Evolutionary conservation across 2,888 invertebrate species (phyloP), one percentile per base, ranked within the genome.

Genomic region (Diaprepes abbreviatus): DNA sequence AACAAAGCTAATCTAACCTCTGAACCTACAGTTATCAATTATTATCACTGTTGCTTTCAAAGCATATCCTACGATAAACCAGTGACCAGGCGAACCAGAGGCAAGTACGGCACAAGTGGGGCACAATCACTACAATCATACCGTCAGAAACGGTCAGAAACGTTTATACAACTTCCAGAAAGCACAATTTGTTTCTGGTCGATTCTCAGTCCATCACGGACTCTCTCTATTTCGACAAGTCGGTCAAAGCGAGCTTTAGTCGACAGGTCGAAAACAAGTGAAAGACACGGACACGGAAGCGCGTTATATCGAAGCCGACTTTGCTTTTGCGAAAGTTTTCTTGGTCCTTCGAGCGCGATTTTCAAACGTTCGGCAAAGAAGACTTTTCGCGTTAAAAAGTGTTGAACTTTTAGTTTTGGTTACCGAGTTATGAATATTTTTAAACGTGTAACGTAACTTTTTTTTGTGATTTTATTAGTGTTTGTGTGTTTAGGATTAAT

Each of bases 161-260:
- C 33, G 43, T 59, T 38, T n/a, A 31, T 14, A 45, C 10, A 12
- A 33, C 43, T 59, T 59, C 43, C 40, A 59, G 59, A 43, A 59
- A 59, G 59, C 45, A 45, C 58, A 19, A 50, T 28, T 50, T 50
- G 48, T 28, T 14, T 10, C 28, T 50, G 35, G 55, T 55, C 55
- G 36, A 36, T 55, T 55, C 55, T 55, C 38, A 50, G 48, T 50
- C 28, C 48, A 28, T 16, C 28, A 16, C 48, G 38, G 38, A 38
- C 55, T 55, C 55, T 55, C 55, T 55, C 55, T 55, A 55, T 55
- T 55, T 55, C 55, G 38, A 55, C 55, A 55, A 55, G 59, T 59
- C 59, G 59, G 48, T 59, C 59, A 59, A 31, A 59, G 45, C 33
- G 31, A 40, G 43, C 40, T 55, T 55, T 55, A 38, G 55, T 55